Percentiles rank a stretch among this genome's conserved stretches.
phyloP scores from a whole-genome alignment of 2,113 vertebrate genomes.

The Urocynchramus pylzowi region DNA sequence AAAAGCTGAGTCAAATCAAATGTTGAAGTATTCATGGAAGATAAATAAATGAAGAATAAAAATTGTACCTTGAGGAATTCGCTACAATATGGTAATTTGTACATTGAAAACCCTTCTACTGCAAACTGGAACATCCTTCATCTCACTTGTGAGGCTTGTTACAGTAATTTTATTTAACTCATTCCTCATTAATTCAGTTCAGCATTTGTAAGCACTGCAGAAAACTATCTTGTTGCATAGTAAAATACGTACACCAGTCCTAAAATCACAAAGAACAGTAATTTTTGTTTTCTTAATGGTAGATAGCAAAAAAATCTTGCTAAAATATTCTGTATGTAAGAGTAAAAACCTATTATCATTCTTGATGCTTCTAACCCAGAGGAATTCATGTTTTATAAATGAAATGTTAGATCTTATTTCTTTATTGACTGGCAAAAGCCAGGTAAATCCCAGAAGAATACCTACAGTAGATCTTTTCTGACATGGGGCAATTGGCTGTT shows the following conservation, averaged over 20 bases:
- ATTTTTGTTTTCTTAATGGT: background rate
- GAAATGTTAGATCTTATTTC: conserved; percentile 54
- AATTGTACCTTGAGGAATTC: background rate
- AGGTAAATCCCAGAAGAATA: conserved; percentile 50
- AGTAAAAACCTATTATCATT: conserved; percentile 14
- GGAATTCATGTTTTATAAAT: conserved; percentile 64
- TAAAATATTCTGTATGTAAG: conserved; percentile 8
- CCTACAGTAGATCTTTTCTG: conserved; percentile 52
- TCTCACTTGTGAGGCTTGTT: background rate
- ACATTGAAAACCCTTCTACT: background rate
- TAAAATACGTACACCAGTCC: background rate
- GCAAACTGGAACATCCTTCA: background rate
- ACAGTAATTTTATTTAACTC: background rate
- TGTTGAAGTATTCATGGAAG: background rate
- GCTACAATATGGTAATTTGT: background rate
- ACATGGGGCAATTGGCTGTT: conserved; percentile 55
- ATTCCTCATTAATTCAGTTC: background rate
- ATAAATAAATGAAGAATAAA: conserved; percentile 20
- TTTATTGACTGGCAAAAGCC: conserved; percentile 61
- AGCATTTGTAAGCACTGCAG: background rate
- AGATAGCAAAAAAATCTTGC: background rate
- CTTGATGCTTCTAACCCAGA: conserved; percentile 24
- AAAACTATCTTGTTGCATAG: background rate
- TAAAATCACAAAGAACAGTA: background rate
- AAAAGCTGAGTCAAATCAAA: background rate